Evolutionary conservation across 2,888 invertebrate genomes (phyloP).

Genomic region (Daptonema setosum): DNA sequence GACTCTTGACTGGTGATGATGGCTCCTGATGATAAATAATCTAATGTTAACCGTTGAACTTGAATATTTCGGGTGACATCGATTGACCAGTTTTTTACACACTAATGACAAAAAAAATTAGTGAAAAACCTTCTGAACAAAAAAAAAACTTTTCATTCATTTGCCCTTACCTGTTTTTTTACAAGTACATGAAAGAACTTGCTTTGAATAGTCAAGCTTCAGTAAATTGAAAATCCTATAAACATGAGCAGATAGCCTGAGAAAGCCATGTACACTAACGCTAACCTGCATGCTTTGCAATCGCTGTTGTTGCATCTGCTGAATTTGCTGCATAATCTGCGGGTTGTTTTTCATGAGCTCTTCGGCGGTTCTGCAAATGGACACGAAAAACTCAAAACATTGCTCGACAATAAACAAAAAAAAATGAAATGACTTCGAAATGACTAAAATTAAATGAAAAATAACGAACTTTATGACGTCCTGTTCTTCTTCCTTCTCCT

Average conservation of each 20-base stretch:
- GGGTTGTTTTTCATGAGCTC: constrained; percentile 54
- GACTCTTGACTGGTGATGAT: no score
- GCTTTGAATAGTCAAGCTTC: no score
- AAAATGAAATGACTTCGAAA: not conserved
- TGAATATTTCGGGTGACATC: not conserved
- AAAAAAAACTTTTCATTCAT: no score
- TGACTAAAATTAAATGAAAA: not conserved
- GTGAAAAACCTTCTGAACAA: no score
- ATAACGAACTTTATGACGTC: not conserved
- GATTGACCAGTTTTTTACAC: not conserved
- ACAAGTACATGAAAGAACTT: no score
- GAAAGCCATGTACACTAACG: not conserved
- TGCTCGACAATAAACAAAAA: not conserved
- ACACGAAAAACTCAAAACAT: no score
- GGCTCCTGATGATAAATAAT: no score
- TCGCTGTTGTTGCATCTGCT: constrained; percentile 34
- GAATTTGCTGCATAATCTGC: constrained; percentile 66
- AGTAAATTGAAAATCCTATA: no score
- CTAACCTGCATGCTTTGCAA: not conserved
- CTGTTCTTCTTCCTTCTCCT: not conserved
- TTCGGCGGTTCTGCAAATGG: constrained; percentile 18
- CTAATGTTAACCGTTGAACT: no score
- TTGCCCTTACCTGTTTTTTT: no score
- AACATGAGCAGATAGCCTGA: no score
- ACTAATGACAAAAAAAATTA: not conserved